A percentile compares a stretch with the other conserved stretches of the same genome.
Evolutionary conservation across 2,113 vertebrate genomes (phyloP).

Genomic region (Ceyx melanurus): DNA sequence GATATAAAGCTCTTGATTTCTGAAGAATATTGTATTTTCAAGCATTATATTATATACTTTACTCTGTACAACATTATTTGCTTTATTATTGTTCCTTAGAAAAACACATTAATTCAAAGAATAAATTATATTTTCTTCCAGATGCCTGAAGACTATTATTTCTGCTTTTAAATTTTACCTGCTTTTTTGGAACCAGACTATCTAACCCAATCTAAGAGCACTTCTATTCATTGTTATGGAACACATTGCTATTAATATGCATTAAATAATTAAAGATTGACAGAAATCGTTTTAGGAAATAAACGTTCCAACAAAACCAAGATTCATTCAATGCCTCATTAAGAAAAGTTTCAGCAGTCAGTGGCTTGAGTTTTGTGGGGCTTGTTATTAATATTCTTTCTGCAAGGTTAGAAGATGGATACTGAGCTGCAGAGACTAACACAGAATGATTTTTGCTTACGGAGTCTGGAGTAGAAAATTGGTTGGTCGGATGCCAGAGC

Average conservation of each 20-base stretch:
- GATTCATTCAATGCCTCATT: neutral
- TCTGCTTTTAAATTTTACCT: neutral
- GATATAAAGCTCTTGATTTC: neutral
- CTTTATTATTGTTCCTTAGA: neutral
- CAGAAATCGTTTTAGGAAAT: neutral
- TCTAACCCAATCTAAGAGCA: neutral
- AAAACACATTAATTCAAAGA: neutral
- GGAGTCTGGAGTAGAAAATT: constrained; percentile 19
- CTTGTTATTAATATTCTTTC: neutral
- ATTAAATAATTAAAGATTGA: neutral
- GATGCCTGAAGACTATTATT: neutral
- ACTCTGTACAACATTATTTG: neutral
- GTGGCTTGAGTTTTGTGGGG: neutral
- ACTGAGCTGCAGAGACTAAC: neutral
- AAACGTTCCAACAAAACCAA: neutral
- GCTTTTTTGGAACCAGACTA: neutral
- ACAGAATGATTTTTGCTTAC: constrained; percentile 41
- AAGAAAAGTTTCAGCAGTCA: neutral
- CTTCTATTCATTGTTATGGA: neutral
- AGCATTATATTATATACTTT: neutral
- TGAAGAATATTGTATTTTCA: neutral
- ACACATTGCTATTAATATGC: neutral
- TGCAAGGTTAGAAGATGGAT: constrained; percentile 11
- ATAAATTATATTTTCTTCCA: neutral
- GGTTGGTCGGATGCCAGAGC: constrained; percentile 38